Percentiles rank a stretch among this genome's conserved stretches.
These are phyloP conservation scores for Steinernema feltiae DNA, from an alignment of 1,140 invertebrate species.

Conservation along the genomic window DNA sequence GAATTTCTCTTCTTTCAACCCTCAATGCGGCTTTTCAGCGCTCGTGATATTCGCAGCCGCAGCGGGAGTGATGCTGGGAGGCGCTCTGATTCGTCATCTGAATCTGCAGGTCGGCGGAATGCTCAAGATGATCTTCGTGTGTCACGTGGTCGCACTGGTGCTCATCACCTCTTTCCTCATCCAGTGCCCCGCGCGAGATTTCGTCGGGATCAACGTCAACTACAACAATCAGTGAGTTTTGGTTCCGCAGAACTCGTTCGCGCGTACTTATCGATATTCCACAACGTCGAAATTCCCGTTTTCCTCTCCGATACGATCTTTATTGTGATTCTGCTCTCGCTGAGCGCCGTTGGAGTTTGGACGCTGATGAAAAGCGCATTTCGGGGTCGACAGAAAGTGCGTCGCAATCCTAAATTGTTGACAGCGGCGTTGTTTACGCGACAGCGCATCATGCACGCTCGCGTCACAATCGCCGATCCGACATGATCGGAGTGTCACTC, in stretches of 20 bases:
- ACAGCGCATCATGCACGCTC: too few species aligned
- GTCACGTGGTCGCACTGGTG: conserved; percentile 49
- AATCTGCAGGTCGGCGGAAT: conserved; percentile 54
- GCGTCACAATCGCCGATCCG: too few species aligned
- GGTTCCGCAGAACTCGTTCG: conserved; percentile 2
- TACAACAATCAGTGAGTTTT: conserved; percentile 47
- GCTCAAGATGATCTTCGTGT: conserved; percentile 57
- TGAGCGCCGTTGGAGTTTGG: too few species aligned
- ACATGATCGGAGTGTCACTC: too few species aligned
- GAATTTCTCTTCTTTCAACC: neutral
- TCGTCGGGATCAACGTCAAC: conserved; percentile 53
- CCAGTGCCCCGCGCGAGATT: conserved; percentile 53
- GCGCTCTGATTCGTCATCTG: conserved; percentile 47
- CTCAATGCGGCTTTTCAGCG: conserved; percentile 37
- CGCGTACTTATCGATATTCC: too few species aligned
- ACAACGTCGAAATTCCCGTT: too few species aligned
- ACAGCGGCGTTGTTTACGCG: too few species aligned
- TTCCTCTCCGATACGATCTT: too few species aligned
- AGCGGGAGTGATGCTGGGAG: conserved; percentile 54
- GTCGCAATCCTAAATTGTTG: too few species aligned
- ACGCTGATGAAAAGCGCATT: too few species aligned
- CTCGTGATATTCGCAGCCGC: conserved; percentile 57
- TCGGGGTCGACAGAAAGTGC: too few species aligned
- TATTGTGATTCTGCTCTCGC: too few species aligned
- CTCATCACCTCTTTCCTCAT: conserved; percentile 52